phyloP scores from a whole-genome alignment of 2,797 vertebrate species.

The Buphagus erythrorhynchus region DNA sequence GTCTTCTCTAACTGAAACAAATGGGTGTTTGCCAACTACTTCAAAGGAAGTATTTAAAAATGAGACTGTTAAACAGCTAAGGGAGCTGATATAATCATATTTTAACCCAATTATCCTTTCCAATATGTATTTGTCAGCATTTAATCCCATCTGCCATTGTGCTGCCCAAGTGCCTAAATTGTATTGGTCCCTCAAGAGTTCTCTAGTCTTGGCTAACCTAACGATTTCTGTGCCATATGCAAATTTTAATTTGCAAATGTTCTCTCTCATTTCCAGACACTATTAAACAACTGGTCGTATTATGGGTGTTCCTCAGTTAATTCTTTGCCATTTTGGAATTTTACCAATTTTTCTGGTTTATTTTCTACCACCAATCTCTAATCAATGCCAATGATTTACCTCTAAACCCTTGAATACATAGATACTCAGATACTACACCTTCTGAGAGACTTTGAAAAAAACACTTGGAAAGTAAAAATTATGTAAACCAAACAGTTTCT shows the following conservation, averaged over 20 bases:
- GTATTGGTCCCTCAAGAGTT: conserved; percentile 35
- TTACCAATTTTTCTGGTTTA: not conserved
- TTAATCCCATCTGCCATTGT: conserved; percentile 65
- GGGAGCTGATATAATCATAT: conserved; percentile 64
- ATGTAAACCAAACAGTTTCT: not conserved
- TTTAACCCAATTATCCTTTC: conserved; percentile 68
- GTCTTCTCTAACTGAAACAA: conserved; percentile 46
- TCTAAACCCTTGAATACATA: not conserved
- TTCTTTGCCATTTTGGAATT: not conserved
- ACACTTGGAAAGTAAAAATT: not conserved
- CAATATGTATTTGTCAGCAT: conserved; percentile 62
- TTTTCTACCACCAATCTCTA: not conserved
- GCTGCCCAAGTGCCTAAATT: conserved; percentile 53
- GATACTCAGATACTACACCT: not conserved
- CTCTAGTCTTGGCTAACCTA: conserved; percentile 35
- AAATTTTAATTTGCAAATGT: conserved; percentile 50
- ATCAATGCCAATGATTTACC: not conserved
- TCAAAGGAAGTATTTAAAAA: conserved; percentile 34
- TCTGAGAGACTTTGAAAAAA: not conserved
- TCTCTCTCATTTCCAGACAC: conserved; percentile 40
- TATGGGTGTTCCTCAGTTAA: not conserved
- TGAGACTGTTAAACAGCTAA: conserved; percentile 31
- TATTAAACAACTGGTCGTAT: conserved; percentile 37
- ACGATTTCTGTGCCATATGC: conserved; percentile 47
- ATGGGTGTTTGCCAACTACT: conserved; percentile 43